Evolutionary conservation across 2,797 vertebrate genomes (phyloP).

Genomic region (Cryptoblepharus egeriae): DNA sequence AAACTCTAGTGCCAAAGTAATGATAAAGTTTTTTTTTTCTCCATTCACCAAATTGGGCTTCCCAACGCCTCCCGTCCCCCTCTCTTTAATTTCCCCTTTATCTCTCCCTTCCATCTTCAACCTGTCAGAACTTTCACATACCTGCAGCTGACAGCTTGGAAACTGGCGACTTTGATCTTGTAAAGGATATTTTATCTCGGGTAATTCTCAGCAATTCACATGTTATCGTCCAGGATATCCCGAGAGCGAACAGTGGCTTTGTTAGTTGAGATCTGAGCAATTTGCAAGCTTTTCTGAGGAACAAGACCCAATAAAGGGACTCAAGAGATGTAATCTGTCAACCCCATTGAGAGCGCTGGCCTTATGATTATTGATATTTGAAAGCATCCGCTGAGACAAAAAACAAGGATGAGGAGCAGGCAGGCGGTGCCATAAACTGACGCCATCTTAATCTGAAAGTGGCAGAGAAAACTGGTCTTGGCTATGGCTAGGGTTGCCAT

Average conservation of each 20-base stretch:
- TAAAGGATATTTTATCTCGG: slow-evolving; percentile 82
- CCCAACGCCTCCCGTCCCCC: background rate
- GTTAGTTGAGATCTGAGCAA: slow-evolving; percentile 91
- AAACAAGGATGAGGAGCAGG: slow-evolving; percentile 55
- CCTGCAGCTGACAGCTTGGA: slow-evolving; percentile 79
- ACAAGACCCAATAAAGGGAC: slow-evolving; percentile 85
- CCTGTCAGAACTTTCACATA: slow-evolving; percentile 79
- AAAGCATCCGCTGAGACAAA: slow-evolving; percentile 61
- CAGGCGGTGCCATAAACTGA: background rate
- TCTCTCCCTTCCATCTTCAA: slow-evolving; percentile 74
- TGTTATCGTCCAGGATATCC: slow-evolving; percentile 79
- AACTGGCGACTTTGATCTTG: slow-evolving; percentile 87
- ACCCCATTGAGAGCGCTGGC: slow-evolving; percentile 72
- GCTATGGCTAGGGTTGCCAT: no score
- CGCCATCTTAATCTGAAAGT: background rate
- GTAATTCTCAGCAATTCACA: slow-evolving; percentile 86
- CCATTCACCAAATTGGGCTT: slow-evolving; percentile 55
- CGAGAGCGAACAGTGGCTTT: slow-evolving; percentile 85
- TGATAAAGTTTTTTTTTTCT: slow-evolving; percentile 32
- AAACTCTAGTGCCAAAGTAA: slow-evolving; percentile 62
- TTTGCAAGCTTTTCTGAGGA: slow-evolving; percentile 87
- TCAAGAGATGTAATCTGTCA: slow-evolving; percentile 86
- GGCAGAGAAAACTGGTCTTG: background rate
- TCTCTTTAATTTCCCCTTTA: slow-evolving; percentile 70
- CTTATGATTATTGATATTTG: slow-evolving; percentile 72